A percentile compares a stretch with the other conserved stretches of the same genome.
Conservation (phyloP, 30 jellyfish, hydroid and myxozoan genomes). For the Hydractinia symbiolongicarpus region DNA sequence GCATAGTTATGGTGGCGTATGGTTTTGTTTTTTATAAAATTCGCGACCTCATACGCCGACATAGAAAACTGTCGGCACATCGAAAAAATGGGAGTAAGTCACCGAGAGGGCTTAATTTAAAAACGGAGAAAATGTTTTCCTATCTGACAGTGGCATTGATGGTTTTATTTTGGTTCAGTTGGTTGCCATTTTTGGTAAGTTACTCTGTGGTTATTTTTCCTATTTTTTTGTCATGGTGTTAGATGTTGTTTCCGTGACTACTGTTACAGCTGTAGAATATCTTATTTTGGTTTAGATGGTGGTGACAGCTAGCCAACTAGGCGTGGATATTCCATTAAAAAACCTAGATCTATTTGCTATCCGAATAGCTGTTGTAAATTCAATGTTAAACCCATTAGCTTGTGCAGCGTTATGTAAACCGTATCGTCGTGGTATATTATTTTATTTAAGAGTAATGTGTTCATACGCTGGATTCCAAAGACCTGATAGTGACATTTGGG, state of each 20-base stretch:
- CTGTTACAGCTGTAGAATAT: not conserved
- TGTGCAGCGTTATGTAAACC: slow-evolving; percentile 93
- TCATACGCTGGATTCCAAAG: slow-evolving; percentile 71
- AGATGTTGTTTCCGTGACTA: not conserved
- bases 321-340: slow-evolving; percentile 38
- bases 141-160: slow-evolving; percentile 75
- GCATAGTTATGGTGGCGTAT: slow-evolving; percentile 58
- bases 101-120: slow-evolving; percentile 46
- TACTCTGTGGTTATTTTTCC: not conserved
- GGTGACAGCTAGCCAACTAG: slow-evolving; percentile 38
- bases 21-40: slow-evolving; percentile 70
- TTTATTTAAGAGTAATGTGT: slow-evolving; percentile 40
- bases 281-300: slow-evolving; percentile 41
- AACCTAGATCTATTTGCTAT: slow-evolving; percentile 77
- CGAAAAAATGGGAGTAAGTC: slow-evolving; percentile 25
- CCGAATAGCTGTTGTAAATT: slow-evolving; percentile 76
- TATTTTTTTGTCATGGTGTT: not conserved
- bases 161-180: slow-evolving; percentile 81
- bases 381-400: slow-evolving; percentile 80
- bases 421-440: slow-evolving; percentile 68
- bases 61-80: slow-evolving; percentile 44
- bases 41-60: slow-evolving; percentile 67
- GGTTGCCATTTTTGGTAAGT: slow-evolving; percentile 96
- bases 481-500: slow-evolving; percentile 78
- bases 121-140: slow-evolving; percentile 77